Conservation (phyloP, 2,888 invertebrate species). For the Ptilodon capucinus region DNA sequence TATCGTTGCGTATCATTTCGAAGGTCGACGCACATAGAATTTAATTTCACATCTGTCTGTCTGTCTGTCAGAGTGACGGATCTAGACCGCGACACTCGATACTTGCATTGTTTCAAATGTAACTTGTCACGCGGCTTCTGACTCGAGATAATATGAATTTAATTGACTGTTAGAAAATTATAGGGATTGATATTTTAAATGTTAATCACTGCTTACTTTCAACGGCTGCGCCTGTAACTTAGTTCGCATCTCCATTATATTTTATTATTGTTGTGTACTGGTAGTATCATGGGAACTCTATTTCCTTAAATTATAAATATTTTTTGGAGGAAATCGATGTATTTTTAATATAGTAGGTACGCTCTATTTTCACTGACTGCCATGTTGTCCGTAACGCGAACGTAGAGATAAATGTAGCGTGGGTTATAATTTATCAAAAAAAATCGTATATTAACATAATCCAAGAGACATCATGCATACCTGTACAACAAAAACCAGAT, state of each 20-base stretch:
- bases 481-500: conserved; percentile 6
- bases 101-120: conserved; percentile 49
- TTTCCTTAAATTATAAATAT: too few relatives aligned
- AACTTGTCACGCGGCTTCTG: conserved; percentile 39
- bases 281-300: too few relatives aligned
- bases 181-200: background rate
- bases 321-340: too few relatives aligned
- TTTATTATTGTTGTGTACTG: too few relatives aligned
- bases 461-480: conserved; percentile 5
- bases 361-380: too few relatives aligned
- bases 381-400: too few relatives aligned
- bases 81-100: conserved; percentile 48
- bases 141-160: conserved; percentile 20
- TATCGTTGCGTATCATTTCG: conserved; percentile 52
- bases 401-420: background rate
- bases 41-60: conserved; percentile 26
- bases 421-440: background rate
- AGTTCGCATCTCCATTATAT: too few relatives aligned
- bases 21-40: conserved; percentile 48
- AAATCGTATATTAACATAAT: background rate
- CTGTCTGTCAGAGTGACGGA: conserved; percentile 50
- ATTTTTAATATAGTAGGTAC: too few relatives aligned
- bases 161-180: conserved; percentile 9
- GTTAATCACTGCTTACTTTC: background rate
- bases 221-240: background rate